These are phyloP conservation scores for Thoracochromis brauschi DNA, from an alignment of 2,113 vertebrate species.

Conservation along the genomic window DNA sequence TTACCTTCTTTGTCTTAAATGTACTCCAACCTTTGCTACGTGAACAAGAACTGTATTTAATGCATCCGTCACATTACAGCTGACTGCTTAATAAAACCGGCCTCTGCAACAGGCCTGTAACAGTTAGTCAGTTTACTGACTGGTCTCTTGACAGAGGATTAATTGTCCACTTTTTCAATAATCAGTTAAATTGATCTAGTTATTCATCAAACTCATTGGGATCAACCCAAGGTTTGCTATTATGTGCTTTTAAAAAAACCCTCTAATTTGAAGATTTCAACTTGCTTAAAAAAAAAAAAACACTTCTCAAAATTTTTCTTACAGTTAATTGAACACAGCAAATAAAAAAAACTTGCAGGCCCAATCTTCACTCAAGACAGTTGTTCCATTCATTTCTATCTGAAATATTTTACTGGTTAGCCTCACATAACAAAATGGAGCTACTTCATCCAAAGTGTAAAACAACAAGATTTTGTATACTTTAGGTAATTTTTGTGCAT, in stretches of 20 bases:
- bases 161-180: background rate
- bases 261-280: background rate
- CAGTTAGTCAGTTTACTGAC: background rate
- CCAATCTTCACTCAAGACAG: background rate
- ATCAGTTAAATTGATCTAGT: background rate
- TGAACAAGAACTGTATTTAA: background rate
- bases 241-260: accelerated
- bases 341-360: background rate
- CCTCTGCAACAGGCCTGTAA: background rate
- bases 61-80: background rate
- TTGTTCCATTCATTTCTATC: background rate
- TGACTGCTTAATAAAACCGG: background rate
- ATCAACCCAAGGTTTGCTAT: background rate
- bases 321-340: background rate
- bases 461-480: background rate
- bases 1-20: background rate
- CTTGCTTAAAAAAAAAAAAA: background rate
- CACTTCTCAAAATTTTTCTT: background rate
- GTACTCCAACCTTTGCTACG: background rate
- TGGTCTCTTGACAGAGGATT: background rate
- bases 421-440: background rate
- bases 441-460: background rate
- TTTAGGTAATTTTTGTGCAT: background rate
- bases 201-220: background rate
- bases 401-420: background rate